These are phyloP conservation scores for Sminthurinus aureus DNA, from an alignment of 2,888 invertebrate species.

Conservation along the genomic window DNA sequence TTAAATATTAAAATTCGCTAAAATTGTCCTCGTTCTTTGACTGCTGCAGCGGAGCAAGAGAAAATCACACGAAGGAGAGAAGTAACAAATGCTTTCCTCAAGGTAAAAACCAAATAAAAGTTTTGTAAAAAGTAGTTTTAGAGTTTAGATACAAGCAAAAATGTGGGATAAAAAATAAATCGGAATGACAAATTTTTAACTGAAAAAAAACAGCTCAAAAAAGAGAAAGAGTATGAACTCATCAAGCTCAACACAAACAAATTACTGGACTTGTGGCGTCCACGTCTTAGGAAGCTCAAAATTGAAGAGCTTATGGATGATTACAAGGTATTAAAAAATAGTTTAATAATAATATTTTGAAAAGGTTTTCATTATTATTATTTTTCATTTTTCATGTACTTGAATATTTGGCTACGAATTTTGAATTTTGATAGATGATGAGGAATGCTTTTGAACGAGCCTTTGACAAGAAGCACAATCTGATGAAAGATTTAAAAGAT, in stretches of 20 bases:
- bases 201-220: conserved; percentile 51
- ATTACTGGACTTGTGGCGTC: conserved; percentile 58
- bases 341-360: background rate
- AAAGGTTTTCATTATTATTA: conserved; percentile 1
- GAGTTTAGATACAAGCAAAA: background rate
- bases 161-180: background rate
- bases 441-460: conserved; percentile 56
- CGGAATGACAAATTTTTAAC: background rate
- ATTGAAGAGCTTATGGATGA: conserved; percentile 57
- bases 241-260: conserved; percentile 57
- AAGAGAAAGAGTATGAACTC: conserved; percentile 58
- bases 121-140: conserved; percentile 11
- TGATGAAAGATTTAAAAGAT: conserved; percentile 55
- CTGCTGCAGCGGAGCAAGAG: conserved; percentile 52
- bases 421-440: conserved; percentile 40
- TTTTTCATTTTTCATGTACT: too few species aligned
- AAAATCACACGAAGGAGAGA: conserved; percentile 53
- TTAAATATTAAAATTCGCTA: too few species aligned
- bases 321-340: conserved; percentile 46
- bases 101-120: conserved; percentile 31
- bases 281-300: conserved; percentile 55
- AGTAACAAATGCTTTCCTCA: conserved; percentile 57
- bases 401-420: conserved; percentile 2
- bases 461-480: conserved; percentile 54
- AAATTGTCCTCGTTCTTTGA: too few species aligned